Percentiles rank a stretch among this genome's conserved stretches.
These are phyloP conservation scores for Pseudochromis fuscus DNA, from an alignment of 2,797 vertebrate species.

Conservation along the genomic window DNA sequence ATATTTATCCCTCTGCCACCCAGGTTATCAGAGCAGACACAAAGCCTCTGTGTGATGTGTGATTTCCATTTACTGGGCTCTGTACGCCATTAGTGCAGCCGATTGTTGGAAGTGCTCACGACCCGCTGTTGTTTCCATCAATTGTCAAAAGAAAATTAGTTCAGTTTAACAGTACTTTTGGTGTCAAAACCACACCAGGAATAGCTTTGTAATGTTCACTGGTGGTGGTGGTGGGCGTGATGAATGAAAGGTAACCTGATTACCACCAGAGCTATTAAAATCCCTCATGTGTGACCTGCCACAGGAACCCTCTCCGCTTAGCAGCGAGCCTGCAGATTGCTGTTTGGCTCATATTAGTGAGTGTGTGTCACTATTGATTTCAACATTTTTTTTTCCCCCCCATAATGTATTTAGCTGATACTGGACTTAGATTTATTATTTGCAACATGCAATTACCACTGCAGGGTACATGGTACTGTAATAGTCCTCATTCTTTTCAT, in stretches of 20 bases:
- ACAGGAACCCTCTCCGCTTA: slow-evolving; percentile 59
- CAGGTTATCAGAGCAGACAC: slow-evolving; percentile 45
- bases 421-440: slow-evolving; percentile 61
- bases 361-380: slow-evolving; percentile 65
- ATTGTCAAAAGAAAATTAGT: slow-evolving; percentile 75
- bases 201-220: slow-evolving; percentile 73
- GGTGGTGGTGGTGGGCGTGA: slow-evolving; percentile 59
- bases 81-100: slow-evolving; percentile 41
- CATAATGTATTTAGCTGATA: slow-evolving; percentile 54
- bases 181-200: slow-evolving; percentile 63
- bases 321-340: slow-evolving; percentile 53
- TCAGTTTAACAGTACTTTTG: slow-evolving; percentile 68
- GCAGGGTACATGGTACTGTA: slow-evolving; percentile 10
- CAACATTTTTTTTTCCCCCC: slow-evolving; percentile 13
- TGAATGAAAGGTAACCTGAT: slow-evolving; percentile 81
- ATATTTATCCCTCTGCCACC: neutral
- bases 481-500: slow-evolving; percentile 30
- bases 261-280: slow-evolving; percentile 82
- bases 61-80: slow-evolving; percentile 59
- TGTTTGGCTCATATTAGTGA: slow-evolving; percentile 59
- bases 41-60: slow-evolving; percentile 46
- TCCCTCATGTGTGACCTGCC: slow-evolving; percentile 79
- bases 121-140: slow-evolving; percentile 77
- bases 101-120: slow-evolving; percentile 46
- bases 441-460: slow-evolving; percentile 30